Percentiles rank a stretch among this genome's conserved stretches.
phyloP scores from a whole-genome alignment of 2,888 invertebrate species.

The Polydrusus cervinus region DNA sequence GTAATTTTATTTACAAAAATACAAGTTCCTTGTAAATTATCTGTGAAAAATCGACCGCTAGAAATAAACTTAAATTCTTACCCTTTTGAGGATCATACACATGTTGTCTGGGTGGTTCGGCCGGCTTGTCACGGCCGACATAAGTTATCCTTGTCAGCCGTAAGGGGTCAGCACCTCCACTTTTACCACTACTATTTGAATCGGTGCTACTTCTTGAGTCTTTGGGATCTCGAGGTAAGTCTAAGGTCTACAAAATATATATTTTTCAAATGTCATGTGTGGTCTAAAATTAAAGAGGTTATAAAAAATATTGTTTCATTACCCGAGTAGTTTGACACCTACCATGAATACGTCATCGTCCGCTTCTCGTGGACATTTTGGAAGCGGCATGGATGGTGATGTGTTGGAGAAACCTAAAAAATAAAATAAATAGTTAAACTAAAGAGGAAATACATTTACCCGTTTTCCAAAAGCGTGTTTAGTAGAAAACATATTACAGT shows the following conservation, averaged over 20 bases:
- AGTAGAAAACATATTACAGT: too few species aligned
- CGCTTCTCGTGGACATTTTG: slow-evolving; percentile 84
- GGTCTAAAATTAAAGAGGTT: not conserved
- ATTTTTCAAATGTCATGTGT: not conserved
- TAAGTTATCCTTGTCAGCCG: slow-evolving; percentile 75
- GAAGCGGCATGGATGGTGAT: slow-evolving; percentile 79
- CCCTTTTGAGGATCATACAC: slow-evolving; percentile 65
- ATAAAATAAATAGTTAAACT: slow-evolving; percentile 8
- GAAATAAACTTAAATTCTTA: not conserved
- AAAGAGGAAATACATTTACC: not conserved
- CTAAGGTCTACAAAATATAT: slow-evolving; percentile 81
- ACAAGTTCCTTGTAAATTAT: too few species aligned
- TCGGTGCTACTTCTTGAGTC: slow-evolving; percentile 86
- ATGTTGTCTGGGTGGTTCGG: slow-evolving; percentile 67
- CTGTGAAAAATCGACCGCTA: too few species aligned
- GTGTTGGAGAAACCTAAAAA: slow-evolving; percentile 84
- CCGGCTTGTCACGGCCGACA: slow-evolving; percentile 71
- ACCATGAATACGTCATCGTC: slow-evolving; percentile 98
- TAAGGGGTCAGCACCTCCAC: slow-evolving; percentile 71
- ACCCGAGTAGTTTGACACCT: slow-evolving; percentile 49
- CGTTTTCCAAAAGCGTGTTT: too few species aligned
- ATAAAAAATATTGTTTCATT: too few species aligned
- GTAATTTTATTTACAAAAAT: too few species aligned
- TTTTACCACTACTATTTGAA: slow-evolving; percentile 69
- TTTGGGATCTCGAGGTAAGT: slow-evolving; percentile 86